Conservation (phyloP, 2,113 vertebrate species). For the Anguilla japonica region DNA sequence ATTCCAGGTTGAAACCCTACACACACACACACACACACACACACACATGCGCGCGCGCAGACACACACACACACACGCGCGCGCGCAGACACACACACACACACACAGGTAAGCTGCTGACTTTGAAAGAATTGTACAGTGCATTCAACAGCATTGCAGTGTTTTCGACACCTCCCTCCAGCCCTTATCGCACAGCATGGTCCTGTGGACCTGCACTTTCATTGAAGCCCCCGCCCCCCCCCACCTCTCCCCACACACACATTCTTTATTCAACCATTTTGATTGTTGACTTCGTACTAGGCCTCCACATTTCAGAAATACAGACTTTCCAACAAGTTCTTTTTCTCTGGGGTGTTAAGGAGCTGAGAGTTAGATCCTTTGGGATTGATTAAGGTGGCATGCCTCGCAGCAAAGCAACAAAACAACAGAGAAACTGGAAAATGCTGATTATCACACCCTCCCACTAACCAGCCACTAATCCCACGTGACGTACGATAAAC, state of each 20-base stretch:
- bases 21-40: slow-evolving; percentile 4
- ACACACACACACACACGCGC: too few relatives aligned
- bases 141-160: neutral
- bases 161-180: neutral
- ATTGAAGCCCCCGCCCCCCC: neutral
- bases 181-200: neutral
- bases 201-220: neutral
- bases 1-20: neutral
- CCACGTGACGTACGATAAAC: neutral
- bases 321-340: neutral
- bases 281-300: neutral
- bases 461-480: neutral
- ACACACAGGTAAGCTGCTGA: neutral
- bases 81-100: slow-evolving; percentile 24
- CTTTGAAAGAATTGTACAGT: neutral
- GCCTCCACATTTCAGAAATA: neutral
- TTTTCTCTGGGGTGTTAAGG: neutral
- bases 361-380: neutral
- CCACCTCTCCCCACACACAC: neutral
- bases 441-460: neutral
- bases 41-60: too few relatives aligned
- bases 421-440: neutral
- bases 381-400: neutral
- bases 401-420: neutral
- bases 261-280: neutral